A percentile compares a stretch with the other conserved stretches of the same genome.
These are phyloP conservation scores for Hartigia nigra DNA, from an alignment of 2,888 invertebrate genomes.

Conservation along the genomic window DNA sequence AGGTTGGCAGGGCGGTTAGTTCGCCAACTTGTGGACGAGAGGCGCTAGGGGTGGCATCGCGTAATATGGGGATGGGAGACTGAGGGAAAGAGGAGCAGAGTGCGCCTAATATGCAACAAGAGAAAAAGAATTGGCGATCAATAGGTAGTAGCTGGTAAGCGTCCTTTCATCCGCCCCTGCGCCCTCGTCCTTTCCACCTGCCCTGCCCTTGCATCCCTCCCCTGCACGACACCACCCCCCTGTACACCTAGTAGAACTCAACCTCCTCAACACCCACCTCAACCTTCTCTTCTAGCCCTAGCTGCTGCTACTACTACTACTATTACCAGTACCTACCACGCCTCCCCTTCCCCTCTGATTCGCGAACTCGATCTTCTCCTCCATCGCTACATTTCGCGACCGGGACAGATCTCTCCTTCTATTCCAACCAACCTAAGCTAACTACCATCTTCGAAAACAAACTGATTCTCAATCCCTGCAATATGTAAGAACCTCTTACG, in stretches of 20 bases:
- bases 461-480: background rate
- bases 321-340: background rate
- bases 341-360: background rate
- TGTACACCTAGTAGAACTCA: background rate
- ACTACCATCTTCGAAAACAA: background rate
- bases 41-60: constrained; percentile 39
- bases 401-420: background rate
- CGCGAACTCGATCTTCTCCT: background rate
- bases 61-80: constrained; percentile 24
- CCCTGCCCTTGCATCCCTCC: constrained; percentile 32
- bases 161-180: constrained; percentile 63
- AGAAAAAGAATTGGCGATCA: constrained; percentile 67
- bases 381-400: background rate
- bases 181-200: constrained; percentile 51
- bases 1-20: constrained; percentile 32
- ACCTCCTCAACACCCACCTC: background rate
- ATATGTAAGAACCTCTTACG: background rate
- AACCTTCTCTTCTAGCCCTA: background rate
- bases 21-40: constrained; percentile 26
- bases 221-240: background rate
- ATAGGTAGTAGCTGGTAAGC: constrained; percentile 67
- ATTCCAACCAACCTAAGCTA: background rate
- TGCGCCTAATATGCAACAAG: constrained; percentile 66
- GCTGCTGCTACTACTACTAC: background rate
- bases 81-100: constrained; percentile 50